Base-by-base conservation (phyloP, 2,888 invertebrate genomes). In the Drosophila maculinotata region DNA sequence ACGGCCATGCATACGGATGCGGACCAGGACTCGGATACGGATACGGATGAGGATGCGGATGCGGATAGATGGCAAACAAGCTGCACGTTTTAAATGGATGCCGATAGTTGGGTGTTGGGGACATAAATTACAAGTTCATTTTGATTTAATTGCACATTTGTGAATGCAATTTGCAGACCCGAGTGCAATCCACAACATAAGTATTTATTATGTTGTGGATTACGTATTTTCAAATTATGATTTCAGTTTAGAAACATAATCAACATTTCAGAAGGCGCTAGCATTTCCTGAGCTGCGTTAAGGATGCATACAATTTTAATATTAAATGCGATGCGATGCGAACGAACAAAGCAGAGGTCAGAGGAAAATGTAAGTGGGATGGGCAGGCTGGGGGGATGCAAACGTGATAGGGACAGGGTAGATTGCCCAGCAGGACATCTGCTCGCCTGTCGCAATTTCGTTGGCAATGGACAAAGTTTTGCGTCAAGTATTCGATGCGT, bases 121-220 rank as follows among this genome's bases (percentile, higher is more conserved):
- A 57, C 62, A 87, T 87, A 83, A 87, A 83, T 83, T 74, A 87
- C 75, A 80, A 83, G 84, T 83, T 87, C 84, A 87, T 86, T 87
- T 83, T 72, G 77, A 77, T 83, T 86, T 86, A 83, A 83, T 87
- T 83, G 88, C 88, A 87, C 83, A 79, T 85, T 82, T 85, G 74
- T 35, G 65, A 64, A 69, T 81, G 70, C 69, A 63, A 80, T 79
- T 84, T 77, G 71, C 57, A 69, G 49, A 17, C 35, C 41, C 30
- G 36, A 44, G 42, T 53, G 76, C 54, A 54, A 72, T n/a, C n/a
- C n/a, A n/a, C n/a, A n/a, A n/a, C n/a, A 71, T 76, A 59, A 76
- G 52, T 52, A 58, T 52, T 51, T 58, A 57, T 63, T 44, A 47
- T 42, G 47, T 30, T 62, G 48, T 62, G 53, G 56, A 63, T 76